These are phyloP conservation scores for Habropoda laboriosa DNA, from an alignment of 1,140 invertebrate species.

Conservation along the genomic window DNA sequence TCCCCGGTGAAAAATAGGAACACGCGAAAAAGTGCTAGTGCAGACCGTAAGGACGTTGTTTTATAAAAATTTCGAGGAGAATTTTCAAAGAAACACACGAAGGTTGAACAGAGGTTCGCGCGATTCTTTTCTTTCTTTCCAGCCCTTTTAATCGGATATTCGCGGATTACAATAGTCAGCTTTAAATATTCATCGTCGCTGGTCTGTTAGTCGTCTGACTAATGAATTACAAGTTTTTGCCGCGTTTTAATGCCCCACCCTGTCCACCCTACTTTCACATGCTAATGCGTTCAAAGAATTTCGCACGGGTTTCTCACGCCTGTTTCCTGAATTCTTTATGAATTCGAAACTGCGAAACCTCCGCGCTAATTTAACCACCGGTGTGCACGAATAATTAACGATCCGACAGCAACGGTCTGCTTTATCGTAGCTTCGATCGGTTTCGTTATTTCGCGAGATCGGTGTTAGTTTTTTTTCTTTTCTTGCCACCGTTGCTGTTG, in stretches of 20 bases:
- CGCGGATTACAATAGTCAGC: not conserved
- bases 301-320: not conserved
- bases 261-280: not conserved
- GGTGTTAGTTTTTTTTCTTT: not conserved
- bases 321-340: constrained; percentile 8
- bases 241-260: not conserved
- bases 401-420: too few relatives aligned
- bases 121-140: too few relatives aligned
- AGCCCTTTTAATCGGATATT: not conserved
- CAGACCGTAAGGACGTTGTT: too few relatives aligned
- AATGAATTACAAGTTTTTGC: constrained; percentile 12
- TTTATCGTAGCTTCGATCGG: too few relatives aligned
- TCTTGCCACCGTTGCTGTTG: not conserved
- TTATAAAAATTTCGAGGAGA: not conserved
- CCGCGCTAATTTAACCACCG: not conserved
- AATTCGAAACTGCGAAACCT: not conserved
- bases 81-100: not conserved
- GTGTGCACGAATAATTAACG: not conserved
- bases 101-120: not conserved
- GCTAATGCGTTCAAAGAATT: not conserved
- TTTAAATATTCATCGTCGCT: constrained; percentile 19
- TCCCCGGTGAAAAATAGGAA: too few relatives aligned
- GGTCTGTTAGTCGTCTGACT: not conserved
- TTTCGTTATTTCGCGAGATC: not conserved
- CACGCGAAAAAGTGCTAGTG: too few relatives aligned